phyloP scores from a whole-genome alignment of 2,888 invertebrate species.

The Incurvaria masculella region DNA sequence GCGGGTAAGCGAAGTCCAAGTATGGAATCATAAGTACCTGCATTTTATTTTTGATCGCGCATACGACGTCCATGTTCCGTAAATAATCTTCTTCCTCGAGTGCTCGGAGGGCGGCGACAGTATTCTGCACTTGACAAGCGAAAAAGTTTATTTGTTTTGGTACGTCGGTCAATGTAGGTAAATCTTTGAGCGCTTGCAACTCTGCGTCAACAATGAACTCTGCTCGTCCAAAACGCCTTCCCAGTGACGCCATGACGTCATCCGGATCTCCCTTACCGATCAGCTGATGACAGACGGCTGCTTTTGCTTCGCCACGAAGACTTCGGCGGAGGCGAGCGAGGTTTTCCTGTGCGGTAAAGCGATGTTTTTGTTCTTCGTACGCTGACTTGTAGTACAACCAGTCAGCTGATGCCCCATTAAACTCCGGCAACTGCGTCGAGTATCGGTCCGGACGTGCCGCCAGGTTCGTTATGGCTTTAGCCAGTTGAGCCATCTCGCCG shows the following conservation, averaged over 20 bases:
- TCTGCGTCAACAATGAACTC: neutral
- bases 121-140: neutral
- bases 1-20: neutral
- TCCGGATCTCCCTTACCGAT: neutral
- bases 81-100: neutral
- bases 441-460: too few relatives aligned
- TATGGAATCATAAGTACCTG: neutral
- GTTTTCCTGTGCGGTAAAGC: neutral
- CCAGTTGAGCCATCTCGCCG: too few relatives aligned
- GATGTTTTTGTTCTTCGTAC: neutral
- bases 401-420: neutral
- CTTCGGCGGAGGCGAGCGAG: constrained; percentile 1
- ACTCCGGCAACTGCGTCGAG: neutral
- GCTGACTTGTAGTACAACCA: neutral
- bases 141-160: neutral
- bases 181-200: neutral
- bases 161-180: neutral
- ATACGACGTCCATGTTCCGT: neutral
- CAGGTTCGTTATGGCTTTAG: too few relatives aligned
- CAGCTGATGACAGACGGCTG: neutral
- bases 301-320: neutral
- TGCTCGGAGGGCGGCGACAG: neutral
- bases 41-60: neutral
- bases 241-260: neutral
- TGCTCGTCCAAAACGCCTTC: neutral